Conservation (phyloP, 2,888 invertebrate genomes). For the Orthosia cruda region DNA sequence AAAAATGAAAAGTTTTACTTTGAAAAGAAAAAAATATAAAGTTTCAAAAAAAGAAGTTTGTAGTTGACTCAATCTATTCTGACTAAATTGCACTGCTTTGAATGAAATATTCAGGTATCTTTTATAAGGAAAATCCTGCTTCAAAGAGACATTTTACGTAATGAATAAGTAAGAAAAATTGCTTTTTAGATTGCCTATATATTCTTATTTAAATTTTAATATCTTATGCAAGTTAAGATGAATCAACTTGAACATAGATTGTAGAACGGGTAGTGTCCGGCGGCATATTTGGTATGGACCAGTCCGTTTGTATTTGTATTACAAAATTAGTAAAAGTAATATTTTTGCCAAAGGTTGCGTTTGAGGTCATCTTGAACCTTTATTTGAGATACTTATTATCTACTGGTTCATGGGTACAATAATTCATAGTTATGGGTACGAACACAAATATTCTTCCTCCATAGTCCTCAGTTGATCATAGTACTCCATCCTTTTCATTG, state of each 20-base stretch:
- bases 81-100: not conserved
- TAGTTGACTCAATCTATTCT: too few species aligned
- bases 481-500: too few species aligned
- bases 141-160: slow-evolving; percentile 14
- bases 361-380: not conserved
- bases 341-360: not conserved
- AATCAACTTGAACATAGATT: slow-evolving; percentile 19
- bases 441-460: too few species aligned
- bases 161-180: not conserved
- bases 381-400: not conserved
- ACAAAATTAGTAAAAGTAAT: slow-evolving; percentile 5
- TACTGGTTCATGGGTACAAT: too few species aligned
- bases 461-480: too few species aligned
- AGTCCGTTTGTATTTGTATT: not conserved
- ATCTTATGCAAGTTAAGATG: slow-evolving; percentile 32
- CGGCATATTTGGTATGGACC: not conserved
- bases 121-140: not conserved
- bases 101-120: not conserved
- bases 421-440: too few species aligned
- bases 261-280: slow-evolving; percentile 3
- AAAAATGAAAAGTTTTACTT: too few species aligned
- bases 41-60: not conserved
- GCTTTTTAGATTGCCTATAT: not conserved
- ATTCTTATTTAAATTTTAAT: slow-evolving; percentile 6
- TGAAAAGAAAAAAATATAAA: too few species aligned